Evolutionary conservation across 2,888 invertebrate genomes (phyloP).

Genomic region (Thereva unica): DNA sequence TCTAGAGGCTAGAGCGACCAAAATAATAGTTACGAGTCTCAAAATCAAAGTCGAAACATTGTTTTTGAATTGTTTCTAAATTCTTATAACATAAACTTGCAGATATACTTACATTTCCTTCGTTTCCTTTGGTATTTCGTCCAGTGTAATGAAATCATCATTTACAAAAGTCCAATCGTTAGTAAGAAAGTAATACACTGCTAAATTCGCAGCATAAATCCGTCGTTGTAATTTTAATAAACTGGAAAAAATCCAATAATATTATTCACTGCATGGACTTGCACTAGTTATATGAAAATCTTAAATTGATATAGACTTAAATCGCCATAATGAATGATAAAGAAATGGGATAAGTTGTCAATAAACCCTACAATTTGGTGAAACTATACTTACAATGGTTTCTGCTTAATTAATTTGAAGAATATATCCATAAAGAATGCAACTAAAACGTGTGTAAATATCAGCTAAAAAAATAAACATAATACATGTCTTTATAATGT

Average conservation of each 20-base stretch:
- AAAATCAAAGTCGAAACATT: too few relatives aligned
- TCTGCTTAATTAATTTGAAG: constrained; percentile 67
- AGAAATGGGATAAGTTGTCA: too few relatives aligned
- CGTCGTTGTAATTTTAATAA: constrained; percentile 78
- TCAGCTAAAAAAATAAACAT: constrained; percentile 56
- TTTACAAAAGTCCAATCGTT: constrained; percentile 80
- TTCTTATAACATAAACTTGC: too few relatives aligned
- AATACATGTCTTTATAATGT: background rate
- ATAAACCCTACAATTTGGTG: background rate
- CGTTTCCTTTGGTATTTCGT: constrained; percentile 58
- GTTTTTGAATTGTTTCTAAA: too few relatives aligned
- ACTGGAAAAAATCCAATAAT: constrained; percentile 59
- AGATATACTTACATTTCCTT: constrained; percentile 56
- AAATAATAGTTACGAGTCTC: too few relatives aligned
- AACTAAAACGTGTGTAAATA: constrained; percentile 77
- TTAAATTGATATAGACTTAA: too few relatives aligned
- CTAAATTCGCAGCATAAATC: constrained; percentile 74
- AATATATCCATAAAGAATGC: constrained; percentile 74
- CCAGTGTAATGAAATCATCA: constrained; percentile 63
- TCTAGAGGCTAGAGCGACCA: too few relatives aligned
- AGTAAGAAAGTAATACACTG: constrained; percentile 73
- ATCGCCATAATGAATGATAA: too few relatives aligned
- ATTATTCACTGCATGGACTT: background rate
- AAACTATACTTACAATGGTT: constrained; percentile 70
- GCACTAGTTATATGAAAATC: too few relatives aligned